Evolutionary conservation across 30 jellyfish, hydroid and myxozoan species (phyloP), one percentile per base, ranked within the genome.

Genomic region (Cassiopea xamachana): DNA sequence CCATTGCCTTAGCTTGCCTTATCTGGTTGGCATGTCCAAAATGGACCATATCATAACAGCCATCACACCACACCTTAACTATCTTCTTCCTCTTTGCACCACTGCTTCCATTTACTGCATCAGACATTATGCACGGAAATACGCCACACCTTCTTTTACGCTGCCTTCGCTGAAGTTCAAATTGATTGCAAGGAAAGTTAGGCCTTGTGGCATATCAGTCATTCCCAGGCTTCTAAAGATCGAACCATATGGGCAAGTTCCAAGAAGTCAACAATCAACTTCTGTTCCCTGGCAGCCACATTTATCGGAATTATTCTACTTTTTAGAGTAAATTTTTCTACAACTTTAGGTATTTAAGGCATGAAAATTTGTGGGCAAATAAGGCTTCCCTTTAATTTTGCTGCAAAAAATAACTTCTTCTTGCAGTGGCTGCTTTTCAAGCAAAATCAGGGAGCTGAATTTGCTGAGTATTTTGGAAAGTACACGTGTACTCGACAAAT

Each of bases 11-110:
- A 13, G 98, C 99, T 77, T 97, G 98, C 46, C 98, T 75, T 47
- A 97, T 94, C 83, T 93, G 99, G 75, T 97, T 97, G 46, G 98
- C 98, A 69, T 97, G 99, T 10, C 99, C 99, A 80, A 93, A 97
- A 80, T 97, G 99, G 3, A 97, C 98, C 98, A 97, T 90, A 81
- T 97, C 99, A 73, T 93, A 97, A 77, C 99, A 97, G 3, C 99
- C 99, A 87, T 97, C 99, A 73, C 98, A 90, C 99, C 99, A 97
- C 7, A 97, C 99, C 27, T 90, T 80, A 27, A 90, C 92, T 1
- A 13, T 46, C 74, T 83, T 91, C 90, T 81, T 92, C 62, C 50
- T 72, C 75, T 91, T 87, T 55, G 10, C 64, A 18, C 88, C 49
- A n/a, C 72, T 64, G n/a, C 60, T 85, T 18, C 89, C 84, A 69